These are phyloP conservation scores for Axea sp. DNA, from an alignment of 2,888 invertebrate species.

Conservation along the genomic window DNA sequence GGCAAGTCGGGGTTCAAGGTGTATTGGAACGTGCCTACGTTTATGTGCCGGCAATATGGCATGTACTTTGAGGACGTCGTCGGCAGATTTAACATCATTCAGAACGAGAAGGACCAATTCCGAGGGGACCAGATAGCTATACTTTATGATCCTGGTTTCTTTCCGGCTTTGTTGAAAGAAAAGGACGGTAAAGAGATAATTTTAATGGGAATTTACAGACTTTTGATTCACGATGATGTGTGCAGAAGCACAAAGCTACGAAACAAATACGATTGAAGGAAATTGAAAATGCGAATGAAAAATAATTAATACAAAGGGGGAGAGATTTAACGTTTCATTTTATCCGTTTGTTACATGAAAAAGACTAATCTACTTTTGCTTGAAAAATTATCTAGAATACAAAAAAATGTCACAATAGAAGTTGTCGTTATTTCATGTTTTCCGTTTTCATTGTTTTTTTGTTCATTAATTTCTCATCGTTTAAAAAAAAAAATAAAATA, in stretches of 20 bases:
- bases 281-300: too few relatives aligned
- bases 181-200: slow-evolving; percentile 70
- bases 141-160: slow-evolving; percentile 87
- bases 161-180: slow-evolving; percentile 84
- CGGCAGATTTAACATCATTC: slow-evolving; percentile 83
- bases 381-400: too few relatives aligned
- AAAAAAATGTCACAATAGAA: too few relatives aligned
- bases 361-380: too few relatives aligned
- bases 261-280: too few relatives aligned
- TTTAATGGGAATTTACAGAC: not conserved
- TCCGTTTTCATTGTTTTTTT: too few relatives aligned
- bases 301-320: not conserved
- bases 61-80: slow-evolving; percentile 82
- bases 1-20: slow-evolving; percentile 79
- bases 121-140: slow-evolving; percentile 85
- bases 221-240: not conserved
- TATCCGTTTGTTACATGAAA: too few relatives aligned
- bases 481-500: too few relatives aligned
- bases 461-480: too few relatives aligned
- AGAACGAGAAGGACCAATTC: slow-evolving; percentile 85
- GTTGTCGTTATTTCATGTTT: too few relatives aligned
- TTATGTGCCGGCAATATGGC: slow-evolving; percentile 85
- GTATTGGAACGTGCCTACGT: slow-evolving; percentile 90
- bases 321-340: too few relatives aligned
- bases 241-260: too few relatives aligned